A percentile compares a stretch with the other conserved stretches of the same genome.
phyloP scores from a whole-genome alignment of 1,140 invertebrate genomes.

The Platyscapa corneri region DNA sequence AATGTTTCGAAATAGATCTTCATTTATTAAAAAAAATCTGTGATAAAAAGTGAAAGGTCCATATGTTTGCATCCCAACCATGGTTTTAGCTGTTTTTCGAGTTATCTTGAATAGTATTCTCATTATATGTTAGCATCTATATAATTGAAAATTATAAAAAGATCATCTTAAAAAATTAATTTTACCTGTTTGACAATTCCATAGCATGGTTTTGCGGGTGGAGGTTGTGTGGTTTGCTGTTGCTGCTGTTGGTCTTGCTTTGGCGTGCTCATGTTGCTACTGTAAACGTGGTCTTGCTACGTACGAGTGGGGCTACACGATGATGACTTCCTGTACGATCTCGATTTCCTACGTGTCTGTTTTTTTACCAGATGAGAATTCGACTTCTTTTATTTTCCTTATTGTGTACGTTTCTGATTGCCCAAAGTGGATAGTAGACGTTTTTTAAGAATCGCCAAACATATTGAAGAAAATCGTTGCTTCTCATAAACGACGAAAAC shows the following conservation, averaged over 20 bases:
- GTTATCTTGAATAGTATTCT: background rate
- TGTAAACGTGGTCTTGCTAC: conserved; percentile 29
- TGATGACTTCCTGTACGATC: conserved; percentile 30
- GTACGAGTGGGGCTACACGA: conserved; percentile 10
- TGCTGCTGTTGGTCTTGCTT: conserved; percentile 31
- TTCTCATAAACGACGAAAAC: background rate
- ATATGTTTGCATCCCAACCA: conserved; percentile 39
- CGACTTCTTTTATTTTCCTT: background rate
- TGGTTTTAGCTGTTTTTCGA: conserved; percentile 29
- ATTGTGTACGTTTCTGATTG: background rate
- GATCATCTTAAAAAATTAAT: background rate
- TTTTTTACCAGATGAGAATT: background rate
- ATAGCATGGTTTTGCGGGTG: conserved; percentile 44
- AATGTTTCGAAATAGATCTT: background rate
- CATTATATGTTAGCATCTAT: background rate
- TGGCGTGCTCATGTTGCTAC: conserved; percentile 43
- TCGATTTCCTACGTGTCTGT: conserved; percentile 1
- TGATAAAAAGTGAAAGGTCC: background rate
- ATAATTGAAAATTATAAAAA: background rate
- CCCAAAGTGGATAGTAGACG: background rate
- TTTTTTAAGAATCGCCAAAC: conserved; percentile 31
- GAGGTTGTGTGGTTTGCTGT: conserved; percentile 29
- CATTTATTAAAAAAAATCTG: background rate
- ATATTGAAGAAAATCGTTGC: conserved; percentile 34
- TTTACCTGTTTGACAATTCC: conserved; percentile 52